These are phyloP conservation scores for Muricea muricata DNA, from an alignment of 92 coral and sea anemone species.

Conservation along the genomic window DNA sequence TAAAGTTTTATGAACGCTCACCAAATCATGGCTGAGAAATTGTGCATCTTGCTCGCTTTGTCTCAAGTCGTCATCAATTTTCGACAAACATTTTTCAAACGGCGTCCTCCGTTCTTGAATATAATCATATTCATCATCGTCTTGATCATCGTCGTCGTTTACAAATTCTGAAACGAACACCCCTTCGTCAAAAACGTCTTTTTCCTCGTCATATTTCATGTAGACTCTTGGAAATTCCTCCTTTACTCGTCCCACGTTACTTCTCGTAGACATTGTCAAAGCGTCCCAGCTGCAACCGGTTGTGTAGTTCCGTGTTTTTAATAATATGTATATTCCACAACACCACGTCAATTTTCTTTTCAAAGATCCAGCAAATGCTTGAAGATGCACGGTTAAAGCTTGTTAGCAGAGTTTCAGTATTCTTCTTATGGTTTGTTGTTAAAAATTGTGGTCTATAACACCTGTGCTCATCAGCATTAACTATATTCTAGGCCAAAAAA, in stretches of 20 bases:
- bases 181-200: not conserved
- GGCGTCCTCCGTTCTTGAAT: slow-evolving; percentile 4
- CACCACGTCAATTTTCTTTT: no score
- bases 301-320: no score
- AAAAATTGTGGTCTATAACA: not conserved
- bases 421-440: not conserved
- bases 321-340: no score
- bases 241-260: not conserved
- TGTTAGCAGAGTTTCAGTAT: not conserved
- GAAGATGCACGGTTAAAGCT: no score
- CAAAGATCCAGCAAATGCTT: no score
- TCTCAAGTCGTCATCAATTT: not conserved
- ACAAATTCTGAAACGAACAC: not conserved
- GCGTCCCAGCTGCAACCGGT: no score
- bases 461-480: not conserved
- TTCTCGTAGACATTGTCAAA: not conserved
- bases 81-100: slow-evolving; percentile 34
- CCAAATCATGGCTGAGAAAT: slow-evolving; percentile 37
- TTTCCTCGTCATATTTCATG: not conserved
- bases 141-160: not conserved
- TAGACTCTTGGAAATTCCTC: not conserved
- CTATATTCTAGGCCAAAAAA: not conserved
- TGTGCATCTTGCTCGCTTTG: slow-evolving; percentile 31
- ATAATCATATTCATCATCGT: not conserved
- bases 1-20: not conserved